Evolutionary conservation across 2,113 vertebrate species (phyloP), one percentile per base, ranked within the genome.

Genomic region (Caranx ignobilis): DNA sequence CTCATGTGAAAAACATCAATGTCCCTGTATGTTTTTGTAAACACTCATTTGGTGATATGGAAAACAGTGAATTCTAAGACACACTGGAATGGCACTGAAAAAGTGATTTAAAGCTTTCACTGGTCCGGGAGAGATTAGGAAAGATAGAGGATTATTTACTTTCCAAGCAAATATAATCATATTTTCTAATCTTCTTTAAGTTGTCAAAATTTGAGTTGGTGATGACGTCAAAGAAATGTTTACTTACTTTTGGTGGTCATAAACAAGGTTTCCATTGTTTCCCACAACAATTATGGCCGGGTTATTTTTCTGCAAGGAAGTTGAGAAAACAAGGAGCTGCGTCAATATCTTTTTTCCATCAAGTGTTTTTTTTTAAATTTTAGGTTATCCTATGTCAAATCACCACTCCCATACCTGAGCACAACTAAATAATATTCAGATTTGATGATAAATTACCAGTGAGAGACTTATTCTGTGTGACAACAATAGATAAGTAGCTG

Each of bases 181-280:
- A 94, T 93, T 92, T 93, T 61, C 82, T 93, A 95, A 94, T 93
- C 91, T 93, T 72, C 92, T 93, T 88, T 90, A 90, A 91, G 67
- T 92, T 92, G 88, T 61, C 64, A 70, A 90, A 88, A 81, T 88
- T 60, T 79, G 39, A 86, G 85, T 78, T 72, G 73, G 48, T 35
- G 70, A 75, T 54, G 66, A 87, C 80, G 75, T 88, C 74, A 57
- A 41, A 41, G 66, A 93, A 86, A 63, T 88, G 83, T 93, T 92
- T 85, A 96, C 98, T 97, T 95, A 99, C 98, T 98, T 98, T 84
- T 97, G 97, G 89, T 99, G 98, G 86, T 99, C 97, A 83, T 97
- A 99, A 86, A 95, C 87, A 85, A 98, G 95, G 61, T 96, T 94
- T 47, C 98, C 98, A 80, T 99, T 97, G 94, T 99, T 99, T 87